Percentiles rank a stretch among this genome's conserved stretches.
These are phyloP conservation scores for Subacronicta megacephala DNA, from an alignment of 2,888 invertebrate genomes.

Conservation along the genomic window DNA sequence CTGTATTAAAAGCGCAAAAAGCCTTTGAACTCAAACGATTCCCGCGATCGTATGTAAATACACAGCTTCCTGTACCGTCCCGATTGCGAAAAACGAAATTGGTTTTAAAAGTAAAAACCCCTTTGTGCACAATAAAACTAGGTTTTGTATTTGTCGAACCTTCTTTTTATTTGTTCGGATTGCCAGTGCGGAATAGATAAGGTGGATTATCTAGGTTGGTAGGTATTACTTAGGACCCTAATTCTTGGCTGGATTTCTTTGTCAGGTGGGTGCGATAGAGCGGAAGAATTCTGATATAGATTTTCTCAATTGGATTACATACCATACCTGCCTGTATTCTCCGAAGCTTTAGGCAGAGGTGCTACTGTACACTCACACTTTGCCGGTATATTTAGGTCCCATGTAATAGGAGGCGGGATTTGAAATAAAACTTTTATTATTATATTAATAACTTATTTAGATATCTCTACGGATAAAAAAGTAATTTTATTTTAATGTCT, in stretches of 20 bases:
- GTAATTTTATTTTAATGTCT: too few species aligned
- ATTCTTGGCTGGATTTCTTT: background rate
- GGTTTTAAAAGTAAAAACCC: slow-evolving; percentile 45
- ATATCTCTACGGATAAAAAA: too few species aligned
- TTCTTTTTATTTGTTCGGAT: slow-evolving; percentile 17
- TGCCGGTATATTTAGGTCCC: too few species aligned
- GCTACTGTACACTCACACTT: too few species aligned
- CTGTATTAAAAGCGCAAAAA: slow-evolving; percentile 43
- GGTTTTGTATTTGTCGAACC: slow-evolving; percentile 19
- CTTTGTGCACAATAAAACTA: slow-evolving; percentile 44
- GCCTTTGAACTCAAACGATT: slow-evolving; percentile 45
- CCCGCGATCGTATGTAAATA: slow-evolving; percentile 54
- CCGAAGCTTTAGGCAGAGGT: too few species aligned
- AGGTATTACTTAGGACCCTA: background rate
- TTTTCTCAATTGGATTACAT: background rate
- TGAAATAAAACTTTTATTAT: too few species aligned
- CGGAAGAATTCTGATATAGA: background rate
- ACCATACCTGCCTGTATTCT: background rate
- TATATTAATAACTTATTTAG: too few species aligned
- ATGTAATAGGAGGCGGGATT: too few species aligned
- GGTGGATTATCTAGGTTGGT: background rate
- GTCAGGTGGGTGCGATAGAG: background rate
- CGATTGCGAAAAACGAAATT: slow-evolving; percentile 44
- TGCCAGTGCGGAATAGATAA: background rate
- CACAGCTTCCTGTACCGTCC: slow-evolving; percentile 38